These are phyloP conservation scores for Embiotoca jacksoni DNA, from an alignment of 2,113 vertebrate species.

Conservation along the genomic window DNA sequence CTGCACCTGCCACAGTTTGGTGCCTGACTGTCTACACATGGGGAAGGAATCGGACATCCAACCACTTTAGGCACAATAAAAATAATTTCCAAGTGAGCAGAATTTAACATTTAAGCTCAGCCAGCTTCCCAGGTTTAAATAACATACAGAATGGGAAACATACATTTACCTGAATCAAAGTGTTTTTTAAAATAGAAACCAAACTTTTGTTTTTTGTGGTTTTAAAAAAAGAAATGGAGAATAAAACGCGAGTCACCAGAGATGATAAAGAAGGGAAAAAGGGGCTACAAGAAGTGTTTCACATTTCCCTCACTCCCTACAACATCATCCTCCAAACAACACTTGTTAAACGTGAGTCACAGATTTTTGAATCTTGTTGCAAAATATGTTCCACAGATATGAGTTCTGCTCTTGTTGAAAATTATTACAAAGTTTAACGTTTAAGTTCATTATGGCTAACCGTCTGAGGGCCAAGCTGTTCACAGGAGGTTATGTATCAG, in stretches of 20 bases:
- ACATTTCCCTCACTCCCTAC: neutral
- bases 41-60: neutral
- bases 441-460: conserved; percentile 2
- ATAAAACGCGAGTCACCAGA: neutral
- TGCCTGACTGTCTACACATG: neutral
- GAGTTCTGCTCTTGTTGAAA: neutral
- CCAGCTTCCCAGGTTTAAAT: conserved; percentile 1
- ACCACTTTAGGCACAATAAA: neutral
- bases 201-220: conserved; percentile 34
- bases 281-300: neutral
- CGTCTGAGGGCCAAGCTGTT: conserved; percentile 11
- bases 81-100: conserved; percentile 1
- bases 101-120: neutral
- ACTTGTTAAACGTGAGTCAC: too few species aligned
- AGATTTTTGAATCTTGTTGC: neutral
- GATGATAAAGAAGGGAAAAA: neutral
- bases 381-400: neutral
- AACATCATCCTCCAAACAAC: too few species aligned
- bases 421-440: neutral
- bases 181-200: neutral
- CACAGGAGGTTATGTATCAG: neutral
- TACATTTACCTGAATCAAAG: neutral
- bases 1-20: conserved; percentile 43
- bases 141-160: conserved; percentile 16
- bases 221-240: conserved; percentile 12